Conservation (phyloP, 2,888 invertebrate genomes). For the Petrolisthes manimaculis region DNA sequence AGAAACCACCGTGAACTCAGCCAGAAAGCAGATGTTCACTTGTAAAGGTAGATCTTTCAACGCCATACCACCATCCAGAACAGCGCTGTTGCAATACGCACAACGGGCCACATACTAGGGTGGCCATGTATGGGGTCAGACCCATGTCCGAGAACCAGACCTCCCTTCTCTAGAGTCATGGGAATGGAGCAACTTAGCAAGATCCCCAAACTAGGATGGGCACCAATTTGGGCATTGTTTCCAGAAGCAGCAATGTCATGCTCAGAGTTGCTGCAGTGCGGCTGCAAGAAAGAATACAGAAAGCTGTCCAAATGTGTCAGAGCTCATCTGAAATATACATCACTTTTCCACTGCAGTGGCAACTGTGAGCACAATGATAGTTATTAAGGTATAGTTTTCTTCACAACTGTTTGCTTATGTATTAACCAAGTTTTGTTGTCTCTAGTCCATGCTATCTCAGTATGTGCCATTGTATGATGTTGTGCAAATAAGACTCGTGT, state of each 20-base stretch:
- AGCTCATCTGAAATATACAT: not conserved
- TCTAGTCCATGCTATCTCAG: not conserved
- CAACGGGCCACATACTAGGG: conserved; percentile 61
- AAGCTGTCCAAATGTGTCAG: conserved; percentile 17
- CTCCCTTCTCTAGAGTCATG: not conserved
- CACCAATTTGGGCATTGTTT: conserved; percentile 10
- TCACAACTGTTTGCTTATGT: not conserved
- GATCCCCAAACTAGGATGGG: not conserved
- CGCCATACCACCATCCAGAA: conserved; percentile 62
- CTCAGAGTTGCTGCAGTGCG: conserved; percentile 9
- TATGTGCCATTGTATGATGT: not conserved
- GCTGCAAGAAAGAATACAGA: conserved; percentile 32
- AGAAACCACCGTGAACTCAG: conserved; percentile 56
- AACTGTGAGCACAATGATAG: not conserved
- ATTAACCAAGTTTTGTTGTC: not conserved
- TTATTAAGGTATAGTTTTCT: conserved; percentile 1
- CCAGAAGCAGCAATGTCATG: conserved; percentile 24
- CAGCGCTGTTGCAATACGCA: conserved; percentile 65
- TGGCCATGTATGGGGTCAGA: not conserved
- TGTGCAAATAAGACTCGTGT: not conserved
- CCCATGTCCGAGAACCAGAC: not conserved
- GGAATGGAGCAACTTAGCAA: not conserved
- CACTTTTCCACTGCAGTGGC: not conserved
- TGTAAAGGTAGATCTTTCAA: conserved; percentile 30
- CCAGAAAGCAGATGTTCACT: conserved; percentile 65